These are phyloP conservation scores for Drosophila tanythrix DNA, from an alignment of 2,888 invertebrate species.

Conservation along the genomic window DNA sequence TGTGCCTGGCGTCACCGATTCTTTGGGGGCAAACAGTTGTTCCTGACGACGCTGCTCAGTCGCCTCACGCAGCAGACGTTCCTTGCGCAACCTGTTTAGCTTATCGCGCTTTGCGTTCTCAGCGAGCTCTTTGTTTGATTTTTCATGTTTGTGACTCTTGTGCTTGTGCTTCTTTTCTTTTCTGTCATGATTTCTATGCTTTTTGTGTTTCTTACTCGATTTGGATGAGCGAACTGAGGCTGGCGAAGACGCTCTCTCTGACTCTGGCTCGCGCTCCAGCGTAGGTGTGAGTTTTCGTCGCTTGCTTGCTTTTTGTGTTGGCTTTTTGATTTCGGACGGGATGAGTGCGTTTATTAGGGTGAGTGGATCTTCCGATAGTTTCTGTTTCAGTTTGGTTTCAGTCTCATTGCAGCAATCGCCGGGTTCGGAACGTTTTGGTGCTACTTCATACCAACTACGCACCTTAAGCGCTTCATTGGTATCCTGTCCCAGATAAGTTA, in stretches of 20 bases:
- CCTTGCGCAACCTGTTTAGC: constrained; percentile 75
- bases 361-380: constrained; percentile 90
- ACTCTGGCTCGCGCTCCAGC: neutral
- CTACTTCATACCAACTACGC: constrained; percentile 94
- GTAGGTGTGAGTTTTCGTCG: constrained; percentile 9
- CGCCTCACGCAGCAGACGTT: constrained; percentile 91
- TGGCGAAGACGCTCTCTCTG: neutral
- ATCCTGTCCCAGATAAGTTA: constrained; percentile 97
- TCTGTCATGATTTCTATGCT: constrained; percentile 45
- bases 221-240: constrained; percentile 3
- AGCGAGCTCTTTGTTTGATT: constrained; percentile 16
- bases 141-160: constrained; percentile 47
- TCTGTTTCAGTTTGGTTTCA: constrained; percentile 89
- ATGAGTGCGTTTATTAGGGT: constrained; percentile 87
- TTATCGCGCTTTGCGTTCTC: constrained; percentile 76
- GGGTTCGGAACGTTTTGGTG: constrained; percentile 86
- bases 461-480: constrained; percentile 94
- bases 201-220: constrained; percentile 24
- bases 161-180: constrained; percentile 63
- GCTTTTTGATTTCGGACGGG: constrained; percentile 55
- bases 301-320: constrained; percentile 13
- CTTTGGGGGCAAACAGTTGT: constrained; percentile 88
- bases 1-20: constrained; percentile 59
- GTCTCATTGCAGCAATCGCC: constrained; percentile 32
- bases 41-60: constrained; percentile 91